Evolutionary conservation across 2,113 vertebrate species (phyloP), one percentile per base, ranked within the genome.

Genomic region (Electrona antarctica): DNA sequence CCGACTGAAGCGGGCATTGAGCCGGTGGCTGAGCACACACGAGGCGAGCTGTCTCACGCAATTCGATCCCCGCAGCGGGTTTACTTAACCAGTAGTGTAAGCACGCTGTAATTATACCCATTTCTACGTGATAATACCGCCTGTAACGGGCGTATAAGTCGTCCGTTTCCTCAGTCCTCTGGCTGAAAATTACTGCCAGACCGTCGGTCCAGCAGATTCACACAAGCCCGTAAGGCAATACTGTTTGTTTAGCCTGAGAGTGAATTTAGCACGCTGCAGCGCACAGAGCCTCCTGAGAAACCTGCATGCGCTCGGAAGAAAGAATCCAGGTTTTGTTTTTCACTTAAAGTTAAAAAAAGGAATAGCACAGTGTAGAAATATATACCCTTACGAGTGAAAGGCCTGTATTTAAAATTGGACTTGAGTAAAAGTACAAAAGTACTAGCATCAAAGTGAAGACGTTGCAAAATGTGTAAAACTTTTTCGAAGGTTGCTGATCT

Each of bases 41-140:
- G 80, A 84, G 63, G 9, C 57, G 41, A 28, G 13, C 0, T 4
- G 33, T 41, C 33, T 41, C 51, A 57, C 1, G 71, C 74, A 85
- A 91, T 74, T 13, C 14, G 71, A 91, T 79, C 78, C 58, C 57
- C 65, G 71, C 71, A 65, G 64, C 83, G 74, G 47, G 88, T 89
- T 87, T 85, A 82, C 78, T 86, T 87, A 74, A 80, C 79, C 77
- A 66, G 69, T 64, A 41, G 58, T 62, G 65, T 80, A 81, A 84
- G 81, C 75, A 64, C 62, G 7, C 58, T 48, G 77, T 80, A 88
- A 87, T 91, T 89, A 85, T 78, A 70, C 71, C 28, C 72, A 74
- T 87, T 85, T 90, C 85, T 69, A 83, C 64, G 79, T 77, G 78
- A 88, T 80, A 86, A 87, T 82, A 83, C 82, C 79, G 80, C 78